Evolutionary conservation across 1,140 invertebrate species (phyloP).

Genomic region (Onthophagus taurus): DNA sequence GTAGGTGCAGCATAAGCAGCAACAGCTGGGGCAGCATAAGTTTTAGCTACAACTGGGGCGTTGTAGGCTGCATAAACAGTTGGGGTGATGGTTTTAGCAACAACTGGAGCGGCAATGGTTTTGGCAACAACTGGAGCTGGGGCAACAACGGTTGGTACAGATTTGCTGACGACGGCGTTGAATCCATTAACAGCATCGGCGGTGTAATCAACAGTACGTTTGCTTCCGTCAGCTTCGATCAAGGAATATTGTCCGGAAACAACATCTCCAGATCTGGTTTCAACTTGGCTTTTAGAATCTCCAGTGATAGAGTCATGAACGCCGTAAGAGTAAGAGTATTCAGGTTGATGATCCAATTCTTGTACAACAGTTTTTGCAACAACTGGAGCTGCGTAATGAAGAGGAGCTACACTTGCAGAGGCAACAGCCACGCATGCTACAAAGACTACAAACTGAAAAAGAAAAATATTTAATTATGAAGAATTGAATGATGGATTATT

Average conservation of each 20-base stretch:
- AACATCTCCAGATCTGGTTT: conserved; percentile 48
- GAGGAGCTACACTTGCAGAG: conserved; percentile 2
- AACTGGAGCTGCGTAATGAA: conserved; percentile 5
- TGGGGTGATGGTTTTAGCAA: not conserved
- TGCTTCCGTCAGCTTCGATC: conserved; percentile 40
- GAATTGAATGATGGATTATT: not conserved
- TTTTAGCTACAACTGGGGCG: conserved; percentile 7
- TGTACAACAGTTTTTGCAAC: conserved; percentile 4
- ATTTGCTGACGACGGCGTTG: conserved; percentile 40
- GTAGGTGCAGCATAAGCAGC: conserved; percentile 8
- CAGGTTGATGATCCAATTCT: conserved; percentile 30
- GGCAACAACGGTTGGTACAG: not conserved
- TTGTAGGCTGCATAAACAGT: conserved; percentile 2
- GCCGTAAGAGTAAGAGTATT: conserved; percentile 58
- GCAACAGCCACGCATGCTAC: not conserved
- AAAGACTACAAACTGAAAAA: conserved; percentile 5
- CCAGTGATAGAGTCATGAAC: conserved; percentile 58
- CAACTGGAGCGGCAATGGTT: not conserved
- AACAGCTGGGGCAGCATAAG: conserved; percentile 10
- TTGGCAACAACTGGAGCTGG: conserved; percentile 2
- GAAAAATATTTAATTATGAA: not conserved
- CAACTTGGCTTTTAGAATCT: conserved; percentile 54
- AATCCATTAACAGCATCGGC: conserved; percentile 38
- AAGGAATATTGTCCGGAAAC: conserved; percentile 46
- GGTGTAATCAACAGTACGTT: conserved; percentile 41